phyloP scores from a whole-genome alignment of 2,888 invertebrate species.

The Tortrix viridana region DNA sequence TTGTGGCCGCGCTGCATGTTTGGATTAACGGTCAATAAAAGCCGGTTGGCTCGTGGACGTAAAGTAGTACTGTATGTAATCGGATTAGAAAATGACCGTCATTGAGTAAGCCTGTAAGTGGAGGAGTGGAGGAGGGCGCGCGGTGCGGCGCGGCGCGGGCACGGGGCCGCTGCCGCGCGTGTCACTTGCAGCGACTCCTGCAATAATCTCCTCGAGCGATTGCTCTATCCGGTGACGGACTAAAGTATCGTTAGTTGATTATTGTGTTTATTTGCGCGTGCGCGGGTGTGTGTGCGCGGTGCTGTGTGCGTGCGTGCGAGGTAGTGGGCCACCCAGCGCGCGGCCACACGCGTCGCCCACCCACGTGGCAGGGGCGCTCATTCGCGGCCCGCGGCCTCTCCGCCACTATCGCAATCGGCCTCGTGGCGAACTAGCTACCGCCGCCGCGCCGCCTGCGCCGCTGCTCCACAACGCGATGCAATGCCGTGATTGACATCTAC shows the following conservation, averaged over 20 bases:
- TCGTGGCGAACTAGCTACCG: constrained; percentile 38
- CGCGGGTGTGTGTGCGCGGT: constrained; percentile 67
- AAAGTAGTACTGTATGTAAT: constrained; percentile 55
- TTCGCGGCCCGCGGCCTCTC: constrained; percentile 65
- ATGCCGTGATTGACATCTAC: constrained; percentile 32
- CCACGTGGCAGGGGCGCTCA: constrained; percentile 78
- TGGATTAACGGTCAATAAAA: constrained; percentile 46
- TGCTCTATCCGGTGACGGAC: constrained; percentile 82
- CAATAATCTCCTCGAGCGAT: constrained; percentile 74
- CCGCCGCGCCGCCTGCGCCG: constrained; percentile 42
- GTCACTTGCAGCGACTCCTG: constrained; percentile 70
- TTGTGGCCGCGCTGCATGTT: constrained; percentile 32
- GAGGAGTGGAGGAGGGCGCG: constrained; percentile 26
- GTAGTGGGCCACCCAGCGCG: constrained; percentile 80
- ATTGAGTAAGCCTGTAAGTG: constrained; percentile 45
- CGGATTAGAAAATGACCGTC: constrained; percentile 61
- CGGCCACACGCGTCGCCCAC: constrained; percentile 82
- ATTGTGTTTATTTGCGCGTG: constrained; percentile 82
- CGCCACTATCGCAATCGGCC: constrained; percentile 42
- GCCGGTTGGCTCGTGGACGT: constrained; percentile 36
- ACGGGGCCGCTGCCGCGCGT: constrained; percentile 54
- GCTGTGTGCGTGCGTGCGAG: constrained; percentile 72
- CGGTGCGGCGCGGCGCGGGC: constrained; percentile 35
- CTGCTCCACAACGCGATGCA: constrained; percentile 47
- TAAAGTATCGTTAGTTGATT: constrained; percentile 83